Base-by-base conservation (phyloP, 2,797 vertebrate species). In the Choloepus didactylus region DNA sequence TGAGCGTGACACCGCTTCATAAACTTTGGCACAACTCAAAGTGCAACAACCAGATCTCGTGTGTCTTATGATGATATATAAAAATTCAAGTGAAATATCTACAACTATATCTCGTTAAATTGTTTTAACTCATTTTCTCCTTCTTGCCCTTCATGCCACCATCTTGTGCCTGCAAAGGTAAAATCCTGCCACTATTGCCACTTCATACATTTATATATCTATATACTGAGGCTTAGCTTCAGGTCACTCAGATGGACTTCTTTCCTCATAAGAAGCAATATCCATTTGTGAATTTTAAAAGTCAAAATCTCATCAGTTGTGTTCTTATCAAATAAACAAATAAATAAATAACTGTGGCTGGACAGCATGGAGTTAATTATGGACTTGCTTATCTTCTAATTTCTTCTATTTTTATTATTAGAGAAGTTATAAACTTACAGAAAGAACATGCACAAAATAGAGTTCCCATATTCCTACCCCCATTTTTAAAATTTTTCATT, bases 321-420 rank as follows among this genome's bases (percentile, higher is more conserved):
- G 38, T 66, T 72, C 89, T 60, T 88, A 92, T 83, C 41, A 72
- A 88, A 81, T 9, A 64, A 94, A 96, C 25, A 92, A 12, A 85
- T 23, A 21, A 49, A 77, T 64, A 87, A 76, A 79, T 87, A 76
- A 95, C 41, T 70, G 38, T 51, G 44, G 21, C 44, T 69, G 12
- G 51, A 80, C 95, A 85, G 94, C 67, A 87, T 38, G 88, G 64
- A 96, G 27, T 79, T 93, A 84, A 94, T 90, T 95, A 85, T 66
- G 19, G 46, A 73, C 59, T 44, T 93, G n/a, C 25, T 70, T 10
- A 49, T 49, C 5, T 49, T 49, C 10, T 7, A 49, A 10, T 49
- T 10, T 49, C 6, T 49, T 49, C 10, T 49, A 49, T 49, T 49
- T 49, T 49, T 49, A 49, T 49, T 49, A 49, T 49, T 49, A 49